Base-by-base conservation (phyloP, 2,113 vertebrate genomes). In the Tychaedon coryphoeus region DNA sequence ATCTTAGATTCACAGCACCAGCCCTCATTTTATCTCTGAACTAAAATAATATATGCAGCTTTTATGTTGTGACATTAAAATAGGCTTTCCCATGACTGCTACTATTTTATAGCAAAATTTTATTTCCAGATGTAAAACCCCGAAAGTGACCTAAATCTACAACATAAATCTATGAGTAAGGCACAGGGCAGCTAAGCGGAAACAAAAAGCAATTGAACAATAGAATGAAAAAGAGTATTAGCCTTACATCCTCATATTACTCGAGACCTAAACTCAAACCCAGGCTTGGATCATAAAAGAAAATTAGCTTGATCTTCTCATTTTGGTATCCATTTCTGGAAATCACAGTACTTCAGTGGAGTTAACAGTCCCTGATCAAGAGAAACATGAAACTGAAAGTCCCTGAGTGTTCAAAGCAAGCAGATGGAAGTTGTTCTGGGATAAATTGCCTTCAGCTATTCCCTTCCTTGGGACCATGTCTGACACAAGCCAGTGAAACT, bases 21-120 rank as follows among this genome's bases (percentile, higher is more conserved):
- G 57, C 64, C 31, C 58, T 91, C 79, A 87, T 70, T 94, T 95
- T 94, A 73, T 72, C 53, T 87, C 60, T 83, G 69, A 94, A 72
- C 25, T 80, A 84, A 89, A 91, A 94, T 91, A 95, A 95, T 89
- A 88, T 42, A 87, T 83, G 74, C 79, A 88, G 62, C 24, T 91
- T 95, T 95, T 93, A 92, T 90, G 54, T 45, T 87, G 38, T 72
- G 60, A 80, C 72, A 88, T 92, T 91, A 96, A 93, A 96, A 94
- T 65, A 94, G 61, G 62, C 53, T 95, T 94, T 90, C 79, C 70
- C 86, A 47, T 64, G 77, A 80, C 72, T 95, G 84, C 38, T 92
- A 38, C 60, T 73, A 34, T 48, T 92, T 94, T 90, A 92, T 40
- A 85, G 69, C 66, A 91, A 57, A 72, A 79, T 83, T 95, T 94